Percentiles rank a stretch among this genome's conserved stretches.
These are phyloP conservation scores for Schizopygopsis pylzovi DNA, from an alignment of 2,797 vertebrate species.

Conservation along the genomic window DNA sequence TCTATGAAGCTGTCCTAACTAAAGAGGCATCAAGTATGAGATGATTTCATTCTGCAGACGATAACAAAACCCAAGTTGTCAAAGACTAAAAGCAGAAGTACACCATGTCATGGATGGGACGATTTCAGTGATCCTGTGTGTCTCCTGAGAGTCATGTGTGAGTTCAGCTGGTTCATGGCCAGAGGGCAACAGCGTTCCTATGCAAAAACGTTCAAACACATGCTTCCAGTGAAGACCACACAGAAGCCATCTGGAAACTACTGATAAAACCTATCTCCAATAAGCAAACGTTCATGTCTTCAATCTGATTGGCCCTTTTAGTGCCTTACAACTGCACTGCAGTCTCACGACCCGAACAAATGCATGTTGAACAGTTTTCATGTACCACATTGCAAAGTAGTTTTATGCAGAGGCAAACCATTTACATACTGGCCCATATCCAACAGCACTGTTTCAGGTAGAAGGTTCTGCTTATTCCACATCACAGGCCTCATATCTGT, in stretches of 20 bases:
- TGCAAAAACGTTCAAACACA: slow-evolving; percentile 22
- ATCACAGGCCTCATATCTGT: background rate
- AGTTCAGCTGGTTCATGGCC: slow-evolving; percentile 15
- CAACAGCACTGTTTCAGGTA: slow-evolving; percentile 23
- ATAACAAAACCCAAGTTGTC: background rate
- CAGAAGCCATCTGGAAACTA: slow-evolving; percentile 61
- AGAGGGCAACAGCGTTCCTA: slow-evolving; percentile 49
- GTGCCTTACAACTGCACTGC: background rate
- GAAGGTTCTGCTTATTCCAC: background rate
- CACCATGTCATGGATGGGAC: background rate
- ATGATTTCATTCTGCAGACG: background rate
- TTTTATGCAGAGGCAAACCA: background rate
- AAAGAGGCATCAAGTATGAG: background rate
- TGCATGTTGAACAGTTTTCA: too few relatives aligned
- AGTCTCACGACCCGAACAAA: background rate
- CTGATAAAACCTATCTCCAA: slow-evolving; percentile 79
- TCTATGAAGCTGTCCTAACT: background rate
- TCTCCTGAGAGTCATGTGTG: slow-evolving; percentile 49
- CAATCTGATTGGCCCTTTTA: background rate
- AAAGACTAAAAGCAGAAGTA: slow-evolving; percentile 23
- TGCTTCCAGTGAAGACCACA: slow-evolving; percentile 33
- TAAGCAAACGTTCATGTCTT: slow-evolving; percentile 51
- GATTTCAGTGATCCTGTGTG: slow-evolving; percentile 11
- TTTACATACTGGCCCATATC: background rate
- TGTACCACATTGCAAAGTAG: background rate